These are phyloP conservation scores for Allophyes oxyacanthae DNA, from an alignment of 2,888 invertebrate species.

Conservation along the genomic window DNA sequence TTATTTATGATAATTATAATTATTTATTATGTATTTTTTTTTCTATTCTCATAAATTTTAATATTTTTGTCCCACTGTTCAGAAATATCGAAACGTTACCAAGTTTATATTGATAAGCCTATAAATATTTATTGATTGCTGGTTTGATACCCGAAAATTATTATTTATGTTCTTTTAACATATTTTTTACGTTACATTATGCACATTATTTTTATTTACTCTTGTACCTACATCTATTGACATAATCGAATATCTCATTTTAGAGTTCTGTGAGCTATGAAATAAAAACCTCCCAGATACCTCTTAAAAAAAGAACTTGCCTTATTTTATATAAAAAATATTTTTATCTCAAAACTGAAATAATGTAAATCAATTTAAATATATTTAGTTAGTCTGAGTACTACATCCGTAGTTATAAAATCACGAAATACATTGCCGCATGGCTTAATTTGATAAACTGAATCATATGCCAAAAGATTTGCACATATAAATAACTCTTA, in stretches of 20 bases:
- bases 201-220: constrained; percentile 10
- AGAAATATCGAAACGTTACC: background rate
- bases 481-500: constrained; percentile 30
- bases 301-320: too few species aligned
- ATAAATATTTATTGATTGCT: constrained; percentile 29
- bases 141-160: constrained; percentile 9
- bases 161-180: constrained; percentile 15
- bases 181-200: constrained; percentile 12
- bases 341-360: too few species aligned
- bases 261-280: constrained; percentile 8
- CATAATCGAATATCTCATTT: constrained; percentile 26
- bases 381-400: too few species aligned
- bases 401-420: background rate
- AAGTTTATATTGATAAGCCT: constrained; percentile 8
- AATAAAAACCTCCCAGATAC: background rate
- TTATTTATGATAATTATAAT: background rate
- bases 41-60: background rate
- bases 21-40: background rate
- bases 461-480: constrained; percentile 23
- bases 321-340: too few species aligned
- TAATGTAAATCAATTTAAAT: too few species aligned
- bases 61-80: constrained; percentile 7
- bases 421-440: constrained; percentile 8
- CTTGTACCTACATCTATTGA: constrained; percentile 33
- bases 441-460: constrained; percentile 29